phyloP scores from a whole-genome alignment of 30 jellyfish, hydroid and myxozoan genomes.

The Mastigias papua region DNA sequence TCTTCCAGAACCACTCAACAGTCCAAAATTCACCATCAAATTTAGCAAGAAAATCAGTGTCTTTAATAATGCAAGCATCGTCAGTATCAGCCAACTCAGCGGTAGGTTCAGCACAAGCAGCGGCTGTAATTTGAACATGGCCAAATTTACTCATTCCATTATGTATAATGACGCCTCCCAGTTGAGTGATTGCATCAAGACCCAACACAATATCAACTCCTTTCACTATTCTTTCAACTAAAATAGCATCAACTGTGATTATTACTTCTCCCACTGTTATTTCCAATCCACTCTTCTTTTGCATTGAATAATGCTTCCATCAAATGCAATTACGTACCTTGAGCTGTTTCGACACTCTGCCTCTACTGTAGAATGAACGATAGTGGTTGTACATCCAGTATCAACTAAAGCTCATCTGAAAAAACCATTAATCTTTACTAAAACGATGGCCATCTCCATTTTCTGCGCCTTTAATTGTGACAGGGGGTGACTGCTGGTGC shows the following conservation, averaged over 20 bases:
- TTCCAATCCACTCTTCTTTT: constrained; percentile 3
- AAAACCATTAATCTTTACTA: neutral
- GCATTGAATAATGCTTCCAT: neutral
- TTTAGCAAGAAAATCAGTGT: constrained; percentile 17
- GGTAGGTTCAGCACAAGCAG: constrained; percentile 1
- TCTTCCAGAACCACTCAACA: constrained; percentile 37
- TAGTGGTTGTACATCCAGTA: constrained; percentile 5
- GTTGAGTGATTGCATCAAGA: constrained; percentile 5
- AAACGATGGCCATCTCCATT: neutral
- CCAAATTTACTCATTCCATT: constrained; percentile 5
- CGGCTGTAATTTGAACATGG: neutral
- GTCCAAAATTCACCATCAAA: constrained; percentile 30
- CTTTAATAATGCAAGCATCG: constrained; percentile 4
- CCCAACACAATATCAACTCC: constrained; percentile 10
- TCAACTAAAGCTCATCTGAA: constrained; percentile 3
- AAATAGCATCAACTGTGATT: neutral
- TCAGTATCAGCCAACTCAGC: neutral
- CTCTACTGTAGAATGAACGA: constrained; percentile 1
- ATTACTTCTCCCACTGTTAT: neutral
- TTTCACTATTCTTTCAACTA: constrained; percentile 1
- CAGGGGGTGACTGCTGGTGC: constrained; percentile 10
- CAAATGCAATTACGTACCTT: neutral
- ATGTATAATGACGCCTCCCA: neutral
- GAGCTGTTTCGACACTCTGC: neutral
- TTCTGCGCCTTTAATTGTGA: neutral